These are phyloP conservation scores for Eidolon dupreanum DNA, from an alignment of 2,797 vertebrate species.

Conservation along the genomic window DNA sequence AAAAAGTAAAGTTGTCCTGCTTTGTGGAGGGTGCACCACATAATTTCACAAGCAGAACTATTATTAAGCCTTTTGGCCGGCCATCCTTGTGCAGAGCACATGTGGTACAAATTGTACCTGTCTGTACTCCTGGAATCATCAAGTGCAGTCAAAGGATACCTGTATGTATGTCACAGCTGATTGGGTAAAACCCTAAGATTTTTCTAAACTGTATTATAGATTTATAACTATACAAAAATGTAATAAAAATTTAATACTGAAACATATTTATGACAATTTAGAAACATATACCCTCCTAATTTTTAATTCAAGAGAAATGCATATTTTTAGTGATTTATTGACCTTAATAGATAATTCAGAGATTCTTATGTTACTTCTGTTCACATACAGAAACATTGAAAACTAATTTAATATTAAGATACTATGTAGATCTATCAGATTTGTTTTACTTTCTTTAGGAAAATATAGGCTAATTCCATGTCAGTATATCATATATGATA, in stretches of 20 bases:
- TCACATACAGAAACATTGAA: background rate
- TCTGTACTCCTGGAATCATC: background rate
- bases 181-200: background rate
- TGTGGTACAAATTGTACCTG: background rate
- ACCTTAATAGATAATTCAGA: background rate
- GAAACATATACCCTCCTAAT: background rate
- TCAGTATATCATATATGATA: background rate
- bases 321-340: background rate
- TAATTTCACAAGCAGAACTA: background rate
- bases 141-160: background rate
- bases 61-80: background rate
- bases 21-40: background rate
- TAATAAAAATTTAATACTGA: background rate
- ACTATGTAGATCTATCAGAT: background rate
- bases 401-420: background rate
- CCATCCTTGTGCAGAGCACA: background rate
- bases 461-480: background rate
- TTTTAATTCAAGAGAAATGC: background rate
- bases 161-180: background rate
- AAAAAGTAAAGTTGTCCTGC: background rate
- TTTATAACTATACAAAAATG: background rate
- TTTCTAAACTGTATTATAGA: background rate
- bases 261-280: background rate
- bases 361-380: background rate
- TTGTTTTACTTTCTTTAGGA: background rate